A percentile compares a stretch with the other conserved stretches of the same genome.
These are phyloP conservation scores for Pararge aegeria DNA, from an alignment of 1,140 invertebrate species.

Conservation along the genomic window DNA sequence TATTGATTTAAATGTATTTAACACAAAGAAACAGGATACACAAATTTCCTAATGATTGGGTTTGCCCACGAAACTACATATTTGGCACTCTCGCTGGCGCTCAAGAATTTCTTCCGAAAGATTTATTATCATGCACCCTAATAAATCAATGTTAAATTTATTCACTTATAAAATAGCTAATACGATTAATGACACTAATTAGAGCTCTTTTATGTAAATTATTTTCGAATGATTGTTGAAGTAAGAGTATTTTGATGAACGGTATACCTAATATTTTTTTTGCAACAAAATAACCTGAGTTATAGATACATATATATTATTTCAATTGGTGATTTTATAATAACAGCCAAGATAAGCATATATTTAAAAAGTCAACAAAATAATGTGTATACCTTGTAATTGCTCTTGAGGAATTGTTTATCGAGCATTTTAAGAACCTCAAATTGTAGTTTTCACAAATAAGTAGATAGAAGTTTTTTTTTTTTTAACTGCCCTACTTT, in stretches of 20 bases:
- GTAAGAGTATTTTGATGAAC: background rate
- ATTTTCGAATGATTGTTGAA: background rate
- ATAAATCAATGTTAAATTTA: conserved; percentile 3
- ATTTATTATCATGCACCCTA: background rate
- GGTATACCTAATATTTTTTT: background rate
- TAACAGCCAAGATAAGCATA: too few species aligned
- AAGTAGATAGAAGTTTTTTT: too few species aligned
- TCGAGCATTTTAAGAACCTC: too few species aligned
- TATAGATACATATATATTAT: too few species aligned
- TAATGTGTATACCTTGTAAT: too few species aligned
- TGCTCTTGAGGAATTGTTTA: too few species aligned
- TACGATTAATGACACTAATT: background rate
- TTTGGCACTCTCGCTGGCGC: conserved; percentile 19
- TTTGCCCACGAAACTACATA: conserved; percentile 34
- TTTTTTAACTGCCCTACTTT: too few species aligned
- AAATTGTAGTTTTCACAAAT: too few species aligned
- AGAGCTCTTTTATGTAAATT: background rate
- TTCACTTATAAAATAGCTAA: background rate
- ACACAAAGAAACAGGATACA: conserved; percentile 27
- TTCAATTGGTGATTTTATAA: too few species aligned
- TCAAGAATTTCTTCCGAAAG: conserved; percentile 12
- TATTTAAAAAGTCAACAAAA: too few species aligned
- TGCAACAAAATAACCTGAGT: too few species aligned
- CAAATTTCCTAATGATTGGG: conserved; percentile 35
- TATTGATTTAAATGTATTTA: conserved; percentile 37